These are phyloP conservation scores for Amphiprion clarkii DNA, from an alignment of 2,797 vertebrate species.

Conservation along the genomic window DNA sequence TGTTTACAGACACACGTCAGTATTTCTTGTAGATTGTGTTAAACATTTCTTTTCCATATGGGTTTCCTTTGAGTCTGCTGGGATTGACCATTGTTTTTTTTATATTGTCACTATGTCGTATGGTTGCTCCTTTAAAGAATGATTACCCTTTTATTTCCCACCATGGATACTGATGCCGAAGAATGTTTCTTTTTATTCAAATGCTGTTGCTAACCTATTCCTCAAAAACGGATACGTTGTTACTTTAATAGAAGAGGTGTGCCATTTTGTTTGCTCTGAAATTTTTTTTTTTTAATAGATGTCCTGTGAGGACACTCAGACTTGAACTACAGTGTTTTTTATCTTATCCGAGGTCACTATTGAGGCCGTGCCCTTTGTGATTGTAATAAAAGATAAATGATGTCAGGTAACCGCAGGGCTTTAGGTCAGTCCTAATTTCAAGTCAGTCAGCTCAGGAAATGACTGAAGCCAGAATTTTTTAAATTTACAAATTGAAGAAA, in stretches of 20 bases:
- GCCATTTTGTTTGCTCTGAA: constrained; percentile 54
- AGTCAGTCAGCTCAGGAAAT: constrained; percentile 61
- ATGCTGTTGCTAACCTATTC: constrained; percentile 64
- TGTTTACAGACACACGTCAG: constrained; percentile 69
- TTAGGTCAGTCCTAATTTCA: constrained; percentile 54
- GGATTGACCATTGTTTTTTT: constrained; percentile 15
- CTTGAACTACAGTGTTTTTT: constrained; percentile 49
- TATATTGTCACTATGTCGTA: constrained; percentile 31
- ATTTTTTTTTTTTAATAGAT: constrained; percentile 9
- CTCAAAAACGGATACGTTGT: constrained; percentile 47
- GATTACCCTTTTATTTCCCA: constrained; percentile 18
- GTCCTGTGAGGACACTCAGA: constrained; percentile 44
- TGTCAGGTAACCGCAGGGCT: constrained; percentile 50
- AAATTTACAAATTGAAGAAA: constrained; percentile 49
- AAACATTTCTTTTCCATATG: constrained; percentile 47
- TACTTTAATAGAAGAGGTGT: constrained; percentile 55
- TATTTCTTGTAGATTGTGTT: constrained; percentile 61
- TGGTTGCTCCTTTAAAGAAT: constrained; percentile 39
- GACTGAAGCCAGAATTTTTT: constrained; percentile 52
- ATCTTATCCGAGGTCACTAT: constrained; percentile 40
- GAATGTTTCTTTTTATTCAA: constrained; percentile 63
- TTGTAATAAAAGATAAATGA: constrained; percentile 71
- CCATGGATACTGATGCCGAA: constrained; percentile 50
- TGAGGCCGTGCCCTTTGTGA: constrained; percentile 57
- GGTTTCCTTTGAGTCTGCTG: constrained; percentile 47